Base-by-base conservation (phyloP, 92 coral and sea anemone genomes). In the Meandrina meandrites region DNA sequence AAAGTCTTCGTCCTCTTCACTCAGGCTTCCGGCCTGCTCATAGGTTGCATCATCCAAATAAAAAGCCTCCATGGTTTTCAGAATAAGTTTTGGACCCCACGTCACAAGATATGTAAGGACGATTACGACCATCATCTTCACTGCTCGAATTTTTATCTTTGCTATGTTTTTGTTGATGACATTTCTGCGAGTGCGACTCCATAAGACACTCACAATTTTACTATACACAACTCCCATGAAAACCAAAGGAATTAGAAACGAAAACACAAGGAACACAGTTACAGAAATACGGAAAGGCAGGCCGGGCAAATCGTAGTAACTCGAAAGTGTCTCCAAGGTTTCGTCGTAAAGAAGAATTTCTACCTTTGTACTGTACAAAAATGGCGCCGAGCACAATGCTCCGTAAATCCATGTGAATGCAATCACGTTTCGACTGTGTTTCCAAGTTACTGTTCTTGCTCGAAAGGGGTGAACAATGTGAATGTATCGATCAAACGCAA, bases 401-500 rank as follows among this genome's bases (percentile, higher is more conserved):
- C 82, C 86, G 31, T 80, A 90, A n/a, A 87, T 71, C 88, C 88
- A 90, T 34, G 90, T 66, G 11, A 86, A 2, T 1, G n/a, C 17
- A 13, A 90, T 67, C 28, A 86, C 45, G 58, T 86, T 90, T 54
- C 83, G 42, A 34, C 92, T 90, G 16, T 76, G 90, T 51, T 76
- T 90, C 92, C 92, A 90, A 15, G 90, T 90, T 56, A 90, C 21
- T 0, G 53, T n/a, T 40, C 81, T 81, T 28, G 92, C 92, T 81
- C 36, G 86, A 47, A 90, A 28, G 18, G 91, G 88, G 24, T 67
- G 75, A 31, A 82, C 81, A 66, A 82, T 82, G 24, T 88, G 86
- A 1, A 83, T 32, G 68, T 88, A 88, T 0, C 91, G 87, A 48
- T 88, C 88, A 37, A 88, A 64, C 0, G 91, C 80, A 50, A 82